Evolutionary conservation across 2,888 invertebrate species (phyloP).

Genomic region (Drosophila meridiana): DNA sequence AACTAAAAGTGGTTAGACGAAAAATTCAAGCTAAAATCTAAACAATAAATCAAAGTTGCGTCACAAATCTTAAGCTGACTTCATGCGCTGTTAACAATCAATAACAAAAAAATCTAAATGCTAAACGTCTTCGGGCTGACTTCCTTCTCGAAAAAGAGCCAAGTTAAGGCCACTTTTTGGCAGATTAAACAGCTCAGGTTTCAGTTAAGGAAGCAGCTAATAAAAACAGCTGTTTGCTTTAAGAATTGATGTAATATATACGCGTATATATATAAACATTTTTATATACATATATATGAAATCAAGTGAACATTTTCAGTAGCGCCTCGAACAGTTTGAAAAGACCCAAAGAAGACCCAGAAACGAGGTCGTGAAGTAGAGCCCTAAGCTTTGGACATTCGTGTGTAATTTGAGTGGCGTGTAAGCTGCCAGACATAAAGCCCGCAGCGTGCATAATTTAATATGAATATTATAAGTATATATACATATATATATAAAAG

Average conservation of each 20-base stretch:
- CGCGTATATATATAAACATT: not conserved
- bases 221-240: conserved; percentile 23
- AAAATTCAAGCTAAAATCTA: not conserved
- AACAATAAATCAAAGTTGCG: conserved; percentile 2
- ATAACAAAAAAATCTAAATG: not conserved
- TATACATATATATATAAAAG: conserved; percentile 45
- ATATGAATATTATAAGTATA: conserved; percentile 73
- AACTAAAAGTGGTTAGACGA: not conserved
- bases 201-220: conserved; percentile 33
- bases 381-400: conserved; percentile 25
- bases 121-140: not conserved
- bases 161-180: not conserved
- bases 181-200: conserved; percentile 3
- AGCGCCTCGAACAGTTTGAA: conserved; percentile 16
- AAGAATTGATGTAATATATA: conserved; percentile 6
- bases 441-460: conserved; percentile 73
- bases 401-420: conserved; percentile 74
- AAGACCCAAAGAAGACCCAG: conserved; percentile 18
- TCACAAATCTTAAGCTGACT: not conserved
- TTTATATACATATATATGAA: not conserved
- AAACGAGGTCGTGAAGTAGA: conserved; percentile 23
- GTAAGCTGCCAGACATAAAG: conserved; percentile 72
- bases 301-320: conserved; percentile 6
- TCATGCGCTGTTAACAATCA: conserved; percentile 1
- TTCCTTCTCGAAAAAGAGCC: not conserved